Base-by-base conservation (phyloP, 2,797 vertebrate genomes). In the Nyctibius grandis region DNA sequence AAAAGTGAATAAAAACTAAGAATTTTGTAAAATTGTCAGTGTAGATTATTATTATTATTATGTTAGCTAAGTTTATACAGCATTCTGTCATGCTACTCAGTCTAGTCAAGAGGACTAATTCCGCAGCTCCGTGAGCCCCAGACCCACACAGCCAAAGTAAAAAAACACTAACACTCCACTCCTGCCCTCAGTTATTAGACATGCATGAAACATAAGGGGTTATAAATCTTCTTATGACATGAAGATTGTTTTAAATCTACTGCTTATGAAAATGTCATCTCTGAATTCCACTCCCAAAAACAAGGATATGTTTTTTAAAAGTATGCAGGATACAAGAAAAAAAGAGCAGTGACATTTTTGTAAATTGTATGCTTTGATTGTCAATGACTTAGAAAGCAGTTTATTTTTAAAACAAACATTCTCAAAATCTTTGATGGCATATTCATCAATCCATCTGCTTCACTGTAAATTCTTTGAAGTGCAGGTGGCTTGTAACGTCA, bases 391-490 rank as follows among this genome's bases (percentile, higher is more conserved):
- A 85, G 81, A 96, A 95, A 90, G 45, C 34, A 83, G 94, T 91
- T 97, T 97, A 97, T 97, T 97, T 97, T 97, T 96, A 96, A 97
- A 97, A 97, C 65, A 97, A 98, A 97, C 91, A 97, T 92, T 96
- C 85, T 96, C 72, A 91, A 96, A 96, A 97, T 96, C 93, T 96
- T 96, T 97, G 87, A 95, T 97, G 95, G 76, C 29, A 38, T 75
- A 97, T 96, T 98, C 97, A 97, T 96, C 91, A 88, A 96, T 96
- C 97, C 97, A 97, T 98, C 97, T 97, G 97, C 91, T 97, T 94
- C 85, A 89, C 88, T 96, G 90, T 85, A 95, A 95, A 97, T 90
- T 96, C 91, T 96, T 88, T 95, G 79, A 94, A 97, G 96, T 97
- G 97, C 97, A 98, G 97, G 97, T 98, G 98, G 97, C 95, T 89